Percentiles rank a stretch among this genome's conserved stretches.
phyloP scores from a whole-genome alignment of 2,888 invertebrate genomes.

The Sthenelais limicola region DNA sequence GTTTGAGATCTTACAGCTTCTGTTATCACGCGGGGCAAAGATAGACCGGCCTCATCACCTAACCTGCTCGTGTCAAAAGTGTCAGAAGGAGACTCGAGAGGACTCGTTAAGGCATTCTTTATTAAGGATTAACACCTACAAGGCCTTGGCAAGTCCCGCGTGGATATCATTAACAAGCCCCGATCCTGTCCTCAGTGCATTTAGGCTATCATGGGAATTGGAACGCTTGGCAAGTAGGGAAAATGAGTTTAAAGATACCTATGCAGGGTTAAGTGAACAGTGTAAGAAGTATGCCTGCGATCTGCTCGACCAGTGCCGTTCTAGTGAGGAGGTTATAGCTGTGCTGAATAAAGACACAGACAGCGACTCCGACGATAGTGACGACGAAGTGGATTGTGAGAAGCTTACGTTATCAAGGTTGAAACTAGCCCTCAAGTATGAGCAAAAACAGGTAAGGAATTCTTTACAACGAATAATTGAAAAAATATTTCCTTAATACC shows the following conservation, averaged over 20 bases:
- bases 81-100: conserved; percentile 70
- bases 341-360: conserved; percentile 59
- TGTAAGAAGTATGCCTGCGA: conserved; percentile 76
- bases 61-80: conserved; percentile 73
- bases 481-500: neutral
- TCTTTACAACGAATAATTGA: neutral
- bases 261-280: conserved; percentile 73
- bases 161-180: conserved; percentile 76
- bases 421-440: conserved; percentile 76
- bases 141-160: conserved; percentile 76
- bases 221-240: conserved; percentile 73
- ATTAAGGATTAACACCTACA: conserved; percentile 74
- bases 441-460: conserved; percentile 75
- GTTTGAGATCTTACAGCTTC: conserved; percentile 76
- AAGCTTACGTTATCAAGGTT: conserved; percentile 72
- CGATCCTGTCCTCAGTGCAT: conserved; percentile 75
- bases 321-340: conserved; percentile 75
- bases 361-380: conserved; percentile 59
- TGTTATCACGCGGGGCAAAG: conserved; percentile 73
- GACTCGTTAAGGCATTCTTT: conserved; percentile 75
- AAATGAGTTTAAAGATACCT: conserved; percentile 75
- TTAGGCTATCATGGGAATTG: conserved; percentile 75
- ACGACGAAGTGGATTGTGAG: conserved; percentile 51
- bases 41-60: conserved; percentile 73
- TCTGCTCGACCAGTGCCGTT: conserved; percentile 75